Conservation (phyloP, 1,140 invertebrate genomes). For the Halesus radiatus region DNA sequence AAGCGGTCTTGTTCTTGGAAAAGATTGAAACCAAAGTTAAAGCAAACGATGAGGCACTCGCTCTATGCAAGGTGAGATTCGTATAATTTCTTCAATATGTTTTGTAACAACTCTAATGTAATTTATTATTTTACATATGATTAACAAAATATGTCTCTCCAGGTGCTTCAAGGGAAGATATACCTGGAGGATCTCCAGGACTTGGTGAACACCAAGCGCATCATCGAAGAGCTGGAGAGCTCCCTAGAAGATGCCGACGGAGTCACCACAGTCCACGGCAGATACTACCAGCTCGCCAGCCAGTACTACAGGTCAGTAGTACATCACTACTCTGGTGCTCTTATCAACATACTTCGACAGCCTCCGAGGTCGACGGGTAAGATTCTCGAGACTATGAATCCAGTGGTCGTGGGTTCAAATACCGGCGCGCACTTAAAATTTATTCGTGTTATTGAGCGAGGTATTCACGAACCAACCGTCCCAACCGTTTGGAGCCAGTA, state of each 20-base stretch:
- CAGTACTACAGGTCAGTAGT: slow-evolving; percentile 80
- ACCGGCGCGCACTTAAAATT: too few relatives aligned
- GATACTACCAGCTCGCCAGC: slow-evolving; percentile 95
- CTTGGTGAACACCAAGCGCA: slow-evolving; percentile 85
- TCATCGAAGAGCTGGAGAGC: slow-evolving; percentile 91
- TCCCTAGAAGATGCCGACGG: slow-evolving; percentile 92
- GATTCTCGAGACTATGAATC: too few relatives aligned
- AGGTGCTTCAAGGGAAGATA: slow-evolving; percentile 88
- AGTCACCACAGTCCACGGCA: slow-evolving; percentile 92
- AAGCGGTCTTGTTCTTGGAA: slow-evolving; percentile 88
- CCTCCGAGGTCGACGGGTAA: too few relatives aligned
- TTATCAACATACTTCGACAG: too few relatives aligned
- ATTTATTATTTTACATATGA: too few relatives aligned
- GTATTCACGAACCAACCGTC: too few relatives aligned
- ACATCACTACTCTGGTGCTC: neutral
- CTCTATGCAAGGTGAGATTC: slow-evolving; percentile 85
- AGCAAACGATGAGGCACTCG: slow-evolving; percentile 86
- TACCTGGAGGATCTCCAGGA: slow-evolving; percentile 87
- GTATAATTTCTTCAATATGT: too few relatives aligned
- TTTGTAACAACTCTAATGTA: too few relatives aligned
- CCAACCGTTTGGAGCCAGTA: too few relatives aligned
- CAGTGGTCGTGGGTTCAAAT: too few relatives aligned
- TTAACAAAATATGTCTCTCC: slow-evolving; percentile 61
- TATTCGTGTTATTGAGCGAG: too few relatives aligned
- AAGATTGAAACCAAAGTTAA: slow-evolving; percentile 92